Evolutionary conservation across 30 jellyfish, hydroid and myxozoan genomes (phyloP), one percentile per base, ranked within the genome.

Genomic region (Catostylus mosaicus): DNA sequence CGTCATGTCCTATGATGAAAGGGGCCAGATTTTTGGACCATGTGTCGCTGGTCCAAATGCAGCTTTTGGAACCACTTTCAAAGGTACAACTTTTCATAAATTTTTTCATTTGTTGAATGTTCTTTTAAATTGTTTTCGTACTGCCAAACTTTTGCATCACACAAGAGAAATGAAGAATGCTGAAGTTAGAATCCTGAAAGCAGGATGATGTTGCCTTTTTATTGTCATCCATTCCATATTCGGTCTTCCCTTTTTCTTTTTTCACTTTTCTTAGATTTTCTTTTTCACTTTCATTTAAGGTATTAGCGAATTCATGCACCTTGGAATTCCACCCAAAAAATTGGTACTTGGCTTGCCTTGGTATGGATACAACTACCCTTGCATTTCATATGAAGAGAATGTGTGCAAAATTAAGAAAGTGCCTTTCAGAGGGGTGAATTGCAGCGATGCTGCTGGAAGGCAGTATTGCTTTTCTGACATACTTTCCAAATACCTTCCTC

Each of bases 391-490:
- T 38, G 59, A 56, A 22, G 70, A 77, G 20, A 52, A 80, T 61
- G 75, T 30, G 3, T 88, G 97, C 50, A 43, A 70, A 38, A 80
- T 88, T 32, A 71, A 80, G 31, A 71, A 88, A 9, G 90, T 75
- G 30, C 91, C 90, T 4, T 79, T 64, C 43, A 36, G 90, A 9
- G 97, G 97, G 20, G 97, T 88, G 27, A 65, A 61, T 12, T 88
- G 97, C 61, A 88, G 97, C 64, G 97, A 88, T 47, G 97, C 97
- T 1, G 97, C 90, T 7, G 97, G 93, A n/a, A 40, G 71, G 30
- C 91, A 88, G 72, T 57, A 74, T 30, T 71, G 86, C 83, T 79
- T 47, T 54, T 79, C 92, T 8, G 77, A 30, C 46, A 79, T 88
- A 19, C 19, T 52, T 82, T 47, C 88, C 20, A 66, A 30, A 2